Percentiles rank a stretch among this genome's conserved stretches.
Evolutionary conservation across 2,113 vertebrate genomes (phyloP).

Genomic region (Brachypodius melanocephalos): DNA sequence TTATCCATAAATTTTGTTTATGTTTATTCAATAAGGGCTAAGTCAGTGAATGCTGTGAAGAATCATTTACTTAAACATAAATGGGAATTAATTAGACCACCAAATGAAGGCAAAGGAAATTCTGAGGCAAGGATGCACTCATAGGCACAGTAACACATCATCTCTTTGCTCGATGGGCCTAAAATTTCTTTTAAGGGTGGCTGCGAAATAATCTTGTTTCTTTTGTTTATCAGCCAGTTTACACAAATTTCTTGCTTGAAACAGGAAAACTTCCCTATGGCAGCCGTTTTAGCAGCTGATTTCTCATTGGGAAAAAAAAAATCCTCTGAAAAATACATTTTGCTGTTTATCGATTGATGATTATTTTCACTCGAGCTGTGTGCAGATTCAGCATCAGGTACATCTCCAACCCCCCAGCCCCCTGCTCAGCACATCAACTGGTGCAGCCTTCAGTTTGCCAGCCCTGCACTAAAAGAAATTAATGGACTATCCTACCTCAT

Average conservation of each 20-base stretch:
- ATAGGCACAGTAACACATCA: background rate
- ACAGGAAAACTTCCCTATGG: background rate
- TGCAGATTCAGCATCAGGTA: background rate
- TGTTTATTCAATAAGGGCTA: slow-evolving; percentile 32
- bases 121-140: background rate
- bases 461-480: slow-evolving; percentile 13
- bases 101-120: background rate
- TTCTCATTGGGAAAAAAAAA: background rate
- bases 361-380: background rate
- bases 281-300: background rate
- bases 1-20: slow-evolving; percentile 25
- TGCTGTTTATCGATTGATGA: background rate
- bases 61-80: slow-evolving; percentile 38
- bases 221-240: slow-evolving; percentile 37
- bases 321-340: background rate
- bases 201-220: background rate
- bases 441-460: background rate
- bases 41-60: background rate
- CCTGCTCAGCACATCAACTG: background rate
- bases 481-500: slow-evolving; percentile 2
- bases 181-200: background rate
- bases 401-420: background rate
- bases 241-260: background rate
- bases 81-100: slow-evolving; percentile 47
- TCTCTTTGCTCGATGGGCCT: background rate